Conservation (phyloP, 2,797 vertebrate species). For the Poeciliopsis paucimaculata region DNA sequence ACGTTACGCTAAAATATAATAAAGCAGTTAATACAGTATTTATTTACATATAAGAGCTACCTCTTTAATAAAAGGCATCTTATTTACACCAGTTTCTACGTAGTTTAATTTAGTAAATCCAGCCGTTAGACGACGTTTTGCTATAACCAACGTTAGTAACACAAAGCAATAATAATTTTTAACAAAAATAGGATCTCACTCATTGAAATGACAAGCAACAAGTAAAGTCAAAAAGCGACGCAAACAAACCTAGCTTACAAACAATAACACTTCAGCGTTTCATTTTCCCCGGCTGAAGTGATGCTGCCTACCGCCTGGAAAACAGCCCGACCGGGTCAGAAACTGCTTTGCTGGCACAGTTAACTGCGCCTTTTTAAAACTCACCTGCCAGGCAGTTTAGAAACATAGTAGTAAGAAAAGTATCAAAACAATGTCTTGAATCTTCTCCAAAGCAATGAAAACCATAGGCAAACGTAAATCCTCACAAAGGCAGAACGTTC, state of each 20-base stretch:
- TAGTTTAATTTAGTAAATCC: background rate
- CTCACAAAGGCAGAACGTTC: slow-evolving; percentile 16
- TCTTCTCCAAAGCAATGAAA: background rate
- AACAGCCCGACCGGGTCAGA: slow-evolving; percentile 39
- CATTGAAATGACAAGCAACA: background rate
- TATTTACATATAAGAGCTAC: background rate
- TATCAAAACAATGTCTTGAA: slow-evolving; percentile 23
- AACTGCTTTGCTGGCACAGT: slow-evolving; percentile 57
- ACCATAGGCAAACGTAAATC: background rate
- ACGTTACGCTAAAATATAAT: background rate
- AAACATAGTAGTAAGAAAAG: slow-evolving; percentile 53
- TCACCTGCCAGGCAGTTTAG: slow-evolving; percentile 66
- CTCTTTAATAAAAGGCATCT: background rate
- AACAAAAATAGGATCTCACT: background rate
- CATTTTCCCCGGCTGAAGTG: slow-evolving; percentile 15
- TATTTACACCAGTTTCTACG: background rate
- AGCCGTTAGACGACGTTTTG: background rate
- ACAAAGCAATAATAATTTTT: background rate
- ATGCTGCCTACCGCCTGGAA: slow-evolving; percentile 35
- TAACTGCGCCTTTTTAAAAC: slow-evolving; percentile 42
- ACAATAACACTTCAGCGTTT: background rate
- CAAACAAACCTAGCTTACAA: background rate
- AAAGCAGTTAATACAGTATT: background rate
- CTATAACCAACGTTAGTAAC: background rate
- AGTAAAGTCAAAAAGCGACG: background rate